phyloP scores from a whole-genome alignment of 2,888 invertebrate species.

The Horisme vitalbata region DNA sequence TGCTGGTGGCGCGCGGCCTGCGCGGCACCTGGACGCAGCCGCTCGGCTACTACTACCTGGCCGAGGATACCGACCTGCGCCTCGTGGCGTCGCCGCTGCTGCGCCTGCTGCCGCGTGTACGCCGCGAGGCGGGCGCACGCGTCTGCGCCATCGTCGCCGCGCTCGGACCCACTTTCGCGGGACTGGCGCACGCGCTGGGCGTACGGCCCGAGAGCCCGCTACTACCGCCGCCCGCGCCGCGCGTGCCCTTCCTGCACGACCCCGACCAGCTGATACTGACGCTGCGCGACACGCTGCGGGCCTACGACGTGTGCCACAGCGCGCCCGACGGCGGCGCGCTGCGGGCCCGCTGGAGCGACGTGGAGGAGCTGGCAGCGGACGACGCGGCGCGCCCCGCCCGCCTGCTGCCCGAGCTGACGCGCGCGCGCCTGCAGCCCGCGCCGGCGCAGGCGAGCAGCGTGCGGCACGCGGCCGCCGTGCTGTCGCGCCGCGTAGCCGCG shows the following conservation, averaged over 20 bases:
- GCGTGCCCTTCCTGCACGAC: constrained; percentile 27
- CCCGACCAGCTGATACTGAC: constrained; percentile 15
- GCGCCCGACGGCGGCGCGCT: constrained; percentile 1
- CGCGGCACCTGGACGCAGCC: constrained; percentile 19
- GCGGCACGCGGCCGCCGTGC: constrained; percentile 7
- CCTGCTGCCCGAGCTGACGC: constrained; percentile 4
- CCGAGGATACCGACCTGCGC: constrained; percentile 7
- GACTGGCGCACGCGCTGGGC: constrained; percentile 11
- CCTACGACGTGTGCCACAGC: constrained; percentile 18
- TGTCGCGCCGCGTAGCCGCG: constrained; percentile 15
- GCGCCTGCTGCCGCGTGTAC: constrained; percentile 1
- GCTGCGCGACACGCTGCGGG: constrained; percentile 18
- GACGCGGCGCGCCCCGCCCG: constrained; percentile 1
- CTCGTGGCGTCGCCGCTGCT: constrained; percentile 12
- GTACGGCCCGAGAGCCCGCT: constrained; percentile 10
- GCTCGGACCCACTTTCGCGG: constrained; percentile 18
- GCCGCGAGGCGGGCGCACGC: background rate
- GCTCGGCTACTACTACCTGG: constrained; percentile 20
- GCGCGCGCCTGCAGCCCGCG: constrained; percentile 5
- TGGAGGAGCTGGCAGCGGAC: constrained; percentile 9
- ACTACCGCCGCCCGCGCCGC: constrained; percentile 1
- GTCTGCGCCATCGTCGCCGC: constrained; percentile 13
- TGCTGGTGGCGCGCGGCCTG: constrained; percentile 15
- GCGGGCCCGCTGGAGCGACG: constrained; percentile 16
- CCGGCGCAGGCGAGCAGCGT: constrained; percentile 7